Base-by-base conservation (phyloP, 2,113 vertebrate species). In the Ctenomys sociabilis region DNA sequence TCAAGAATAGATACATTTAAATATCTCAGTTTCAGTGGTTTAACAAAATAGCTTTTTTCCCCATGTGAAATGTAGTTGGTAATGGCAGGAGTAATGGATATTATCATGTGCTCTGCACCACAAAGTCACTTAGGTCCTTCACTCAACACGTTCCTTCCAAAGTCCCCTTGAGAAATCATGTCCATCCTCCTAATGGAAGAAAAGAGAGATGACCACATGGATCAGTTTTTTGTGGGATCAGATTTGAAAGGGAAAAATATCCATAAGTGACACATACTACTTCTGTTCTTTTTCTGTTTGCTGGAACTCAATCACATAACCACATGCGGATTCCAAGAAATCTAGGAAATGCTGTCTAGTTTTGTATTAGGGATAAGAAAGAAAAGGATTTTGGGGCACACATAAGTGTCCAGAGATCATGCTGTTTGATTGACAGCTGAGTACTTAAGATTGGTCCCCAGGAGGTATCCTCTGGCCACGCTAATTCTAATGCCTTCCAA, bases 231-330 rank as follows among this genome's bases (percentile, higher is more conserved):
- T 80, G n/a, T n/a, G n/a, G n/a, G n/a, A n/a, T n/a, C n/a, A n/a
- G n/a, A n/a, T n/a, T n/a, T n/a, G n/a, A 73, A 84, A 61, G 54
- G 30, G 21, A 1, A 37, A 95, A 19, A 3, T 80, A 3, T 80
- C 40, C 90, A 3, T 78, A 95, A 91, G 45, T 64, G 37, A 57
- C n/a, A 87, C 4, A 26, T 26, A 43, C 43, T 22, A 88, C 45
- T 95, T 92, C 12, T 81, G 26, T 57, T 94, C 9, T 77, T 6
- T 59, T 95, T 90, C 17, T 95, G 0, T 75, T 96, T 64, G 35
- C 37, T 84, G 16, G 7, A 90, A 73, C 35, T 87, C 37, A 95
- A 43, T 35, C 28, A 80, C 4, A 87, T 95, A 83, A 84, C 54
- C 61, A 90, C 21, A 54, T 70, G 7, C 75, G 94, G 75, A n/a